Evolutionary conservation across 1,140 invertebrate genomes (phyloP).

Genomic region (Sitobion miscanthi): DNA sequence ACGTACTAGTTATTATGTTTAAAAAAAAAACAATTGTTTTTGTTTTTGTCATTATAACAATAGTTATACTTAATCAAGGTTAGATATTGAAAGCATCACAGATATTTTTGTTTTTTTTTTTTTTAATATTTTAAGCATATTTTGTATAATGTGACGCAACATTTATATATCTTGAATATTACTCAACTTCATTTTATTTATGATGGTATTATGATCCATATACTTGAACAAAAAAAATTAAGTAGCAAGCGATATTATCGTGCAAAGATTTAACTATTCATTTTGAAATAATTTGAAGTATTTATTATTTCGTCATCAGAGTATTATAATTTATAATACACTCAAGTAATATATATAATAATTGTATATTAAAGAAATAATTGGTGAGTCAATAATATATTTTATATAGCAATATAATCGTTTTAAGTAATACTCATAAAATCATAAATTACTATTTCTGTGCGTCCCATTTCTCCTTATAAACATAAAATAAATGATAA

Average conservation of each 20-base stretch:
- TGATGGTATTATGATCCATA: background rate
- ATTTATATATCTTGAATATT: background rate
- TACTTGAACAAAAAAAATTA: background rate
- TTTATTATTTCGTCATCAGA: background rate
- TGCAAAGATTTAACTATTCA: background rate
- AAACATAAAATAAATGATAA: background rate
- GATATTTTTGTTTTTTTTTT: background rate
- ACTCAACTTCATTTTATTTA: background rate
- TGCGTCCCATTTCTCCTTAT: background rate
- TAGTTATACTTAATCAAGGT: background rate
- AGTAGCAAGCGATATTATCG: background rate
- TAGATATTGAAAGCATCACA: background rate
- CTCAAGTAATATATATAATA: background rate
- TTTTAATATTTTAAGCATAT: background rate
- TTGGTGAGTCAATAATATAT: background rate
- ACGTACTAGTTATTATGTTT: background rate
- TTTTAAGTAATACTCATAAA: background rate
- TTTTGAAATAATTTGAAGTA: background rate
- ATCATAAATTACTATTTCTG: background rate
- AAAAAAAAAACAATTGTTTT: background rate
- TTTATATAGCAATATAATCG: background rate
- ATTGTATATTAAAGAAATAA: background rate
- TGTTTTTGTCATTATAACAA: background rate
- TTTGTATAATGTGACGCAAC: background rate
- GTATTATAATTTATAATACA: too few relatives aligned